phyloP scores from a whole-genome alignment of 2,888 invertebrate genomes.

The Pandemis heparana region DNA sequence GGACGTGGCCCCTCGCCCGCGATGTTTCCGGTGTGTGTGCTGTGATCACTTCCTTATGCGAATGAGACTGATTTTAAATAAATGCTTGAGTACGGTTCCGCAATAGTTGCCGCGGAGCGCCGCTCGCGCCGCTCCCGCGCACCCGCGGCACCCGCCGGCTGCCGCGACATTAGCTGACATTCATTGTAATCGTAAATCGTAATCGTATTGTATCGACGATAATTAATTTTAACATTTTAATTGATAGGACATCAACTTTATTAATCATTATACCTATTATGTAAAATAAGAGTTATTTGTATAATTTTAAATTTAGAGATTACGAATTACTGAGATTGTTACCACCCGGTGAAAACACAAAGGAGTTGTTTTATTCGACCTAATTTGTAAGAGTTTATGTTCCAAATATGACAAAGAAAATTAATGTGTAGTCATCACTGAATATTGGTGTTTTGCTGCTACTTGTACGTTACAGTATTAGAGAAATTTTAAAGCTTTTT shows the following conservation, averaged over 20 bases:
- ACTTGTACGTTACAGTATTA: conserved; percentile 73
- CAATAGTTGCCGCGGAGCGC: neutral
- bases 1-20: conserved; percentile 78
- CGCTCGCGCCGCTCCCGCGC: neutral
- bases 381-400: conserved; percentile 62
- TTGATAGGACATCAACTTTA: conserved; percentile 75
- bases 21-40: conserved; percentile 84
- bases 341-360: conserved; percentile 77
- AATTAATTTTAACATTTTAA: conserved; percentile 66
- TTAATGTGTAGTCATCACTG: conserved; percentile 56
- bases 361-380: conserved; percentile 65
- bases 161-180: conserved; percentile 53
- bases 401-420: conserved; percentile 63
- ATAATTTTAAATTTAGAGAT: conserved; percentile 76
- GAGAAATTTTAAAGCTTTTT: conserved; percentile 73
- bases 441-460: conserved; percentile 63
- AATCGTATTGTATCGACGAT: conserved; percentile 69
- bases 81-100: conserved; percentile 61
- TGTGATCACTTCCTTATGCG: conserved; percentile 86
- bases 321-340: conserved; percentile 82
- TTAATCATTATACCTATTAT: conserved; percentile 72
- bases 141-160: conserved; percentile 21
- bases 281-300: conserved; percentile 69
- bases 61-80: conserved; percentile 85
- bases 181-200: conserved; percentile 45